Conservation (phyloP, 2,797 vertebrate genomes). For the Enteromius unitaeniatus region DNA sequence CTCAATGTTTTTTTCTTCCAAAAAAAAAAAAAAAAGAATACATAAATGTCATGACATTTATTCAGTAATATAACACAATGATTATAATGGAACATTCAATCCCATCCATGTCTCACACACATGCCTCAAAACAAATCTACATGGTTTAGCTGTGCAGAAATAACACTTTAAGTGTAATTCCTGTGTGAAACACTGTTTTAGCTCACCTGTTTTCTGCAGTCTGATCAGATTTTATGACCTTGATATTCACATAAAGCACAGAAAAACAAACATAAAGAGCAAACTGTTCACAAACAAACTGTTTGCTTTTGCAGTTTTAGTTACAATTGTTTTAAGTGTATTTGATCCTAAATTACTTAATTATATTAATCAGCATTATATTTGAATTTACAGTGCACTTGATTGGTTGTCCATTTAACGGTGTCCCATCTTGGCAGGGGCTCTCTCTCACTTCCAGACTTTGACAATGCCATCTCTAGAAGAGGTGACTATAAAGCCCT, state of each 20-base stretch:
- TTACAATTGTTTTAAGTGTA: not conserved
- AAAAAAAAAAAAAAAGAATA: not conserved
- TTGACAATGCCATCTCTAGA: constrained; percentile 97
- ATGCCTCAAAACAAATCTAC: not conserved
- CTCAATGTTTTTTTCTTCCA: not conserved
- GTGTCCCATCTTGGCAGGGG: not conserved
- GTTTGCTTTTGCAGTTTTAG: not conserved
- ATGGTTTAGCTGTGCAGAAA: constrained; percentile 36
- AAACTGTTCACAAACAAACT: not conserved
- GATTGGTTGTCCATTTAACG: constrained; percentile 3
- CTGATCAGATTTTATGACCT: constrained; percentile 12
- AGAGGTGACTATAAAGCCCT: constrained; percentile 97
- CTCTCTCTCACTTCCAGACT: constrained; percentile 90
- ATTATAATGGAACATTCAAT: constrained; percentile 21
- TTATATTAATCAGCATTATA: constrained; percentile 57
- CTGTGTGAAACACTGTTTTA: not conserved
- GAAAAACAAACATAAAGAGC: constrained; percentile 17
- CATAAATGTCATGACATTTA: constrained; percentile 41
- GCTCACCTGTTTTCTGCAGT: constrained; percentile 15
- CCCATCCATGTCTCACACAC: not conserved
- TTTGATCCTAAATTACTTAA: constrained; percentile 10
- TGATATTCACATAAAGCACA: constrained; percentile 36
- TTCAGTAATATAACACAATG: constrained; percentile 33
- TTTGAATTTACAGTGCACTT: constrained; percentile 49
- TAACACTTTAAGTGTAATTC: constrained; percentile 13